Evolutionary conservation across 2,888 invertebrate genomes (phyloP).

Genomic region (Aspidiotus rigidus): DNA sequence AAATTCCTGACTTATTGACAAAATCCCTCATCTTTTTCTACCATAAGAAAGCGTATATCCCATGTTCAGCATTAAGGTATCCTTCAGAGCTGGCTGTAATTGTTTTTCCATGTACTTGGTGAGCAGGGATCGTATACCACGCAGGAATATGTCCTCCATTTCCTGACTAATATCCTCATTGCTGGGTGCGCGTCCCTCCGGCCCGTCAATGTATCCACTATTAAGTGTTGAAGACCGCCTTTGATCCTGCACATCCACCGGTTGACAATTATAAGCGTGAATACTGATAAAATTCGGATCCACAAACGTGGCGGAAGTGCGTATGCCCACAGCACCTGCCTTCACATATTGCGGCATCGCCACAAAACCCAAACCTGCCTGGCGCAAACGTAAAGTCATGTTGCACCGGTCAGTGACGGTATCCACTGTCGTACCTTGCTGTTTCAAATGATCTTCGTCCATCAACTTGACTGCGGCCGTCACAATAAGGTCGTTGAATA

Average conservation of each 20-base stretch:
- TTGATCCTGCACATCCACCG: conserved; percentile 32
- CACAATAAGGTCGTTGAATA: conserved; percentile 70
- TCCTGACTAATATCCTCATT: conserved; percentile 60
- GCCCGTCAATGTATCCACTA: conserved; percentile 22
- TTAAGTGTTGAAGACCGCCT: conserved; percentile 12
- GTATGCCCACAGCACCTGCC: conserved; percentile 34
- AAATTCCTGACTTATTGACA: too few relatives aligned
- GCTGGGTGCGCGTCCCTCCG: conserved; percentile 12
- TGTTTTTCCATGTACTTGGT: conserved; percentile 74
- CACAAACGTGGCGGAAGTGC: conserved; percentile 55
- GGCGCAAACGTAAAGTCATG: conserved; percentile 59
- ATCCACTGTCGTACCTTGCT: conserved; percentile 18
- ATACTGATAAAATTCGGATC: conserved; percentile 78
- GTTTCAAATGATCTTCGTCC: conserved; percentile 38
- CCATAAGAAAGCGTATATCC: conserved; percentile 80
- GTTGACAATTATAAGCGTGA: conserved; percentile 67
- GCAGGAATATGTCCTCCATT: conserved; percentile 75
- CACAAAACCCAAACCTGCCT: conserved; percentile 64
- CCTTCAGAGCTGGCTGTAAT: conserved; percentile 73
- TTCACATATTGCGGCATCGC: conserved; percentile 44
- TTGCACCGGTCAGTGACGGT: conserved; percentile 53
- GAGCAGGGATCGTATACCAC: conserved; percentile 68
- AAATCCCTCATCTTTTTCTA: conserved; percentile 42
- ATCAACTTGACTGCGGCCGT: conserved; percentile 50
- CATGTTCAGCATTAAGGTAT: conserved; percentile 77